A percentile compares a stretch with the other conserved stretches of the same genome.
These are phyloP conservation scores for Arizona elegans DNA, from an alignment of 2,113 vertebrate species.

Conservation along the genomic window DNA sequence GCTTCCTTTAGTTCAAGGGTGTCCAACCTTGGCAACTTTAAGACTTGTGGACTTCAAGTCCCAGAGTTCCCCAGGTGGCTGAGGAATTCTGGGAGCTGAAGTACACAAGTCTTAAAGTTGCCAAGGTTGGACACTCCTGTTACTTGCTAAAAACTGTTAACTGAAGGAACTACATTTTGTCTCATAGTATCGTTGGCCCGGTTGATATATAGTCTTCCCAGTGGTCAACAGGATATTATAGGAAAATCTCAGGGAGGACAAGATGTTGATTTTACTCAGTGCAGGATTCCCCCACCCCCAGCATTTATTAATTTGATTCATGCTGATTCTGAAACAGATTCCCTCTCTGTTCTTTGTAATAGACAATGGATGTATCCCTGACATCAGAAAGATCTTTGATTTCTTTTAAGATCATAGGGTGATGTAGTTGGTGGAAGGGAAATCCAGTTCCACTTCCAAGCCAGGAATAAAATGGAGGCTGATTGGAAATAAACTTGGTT, in stretches of 20 bases:
- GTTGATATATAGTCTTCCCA: background rate
- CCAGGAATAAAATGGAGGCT: no score
- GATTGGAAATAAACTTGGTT: no score
- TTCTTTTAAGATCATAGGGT: background rate
- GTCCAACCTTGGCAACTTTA: background rate
- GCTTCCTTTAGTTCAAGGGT: background rate
- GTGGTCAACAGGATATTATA: no score
- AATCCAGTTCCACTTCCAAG: no score
- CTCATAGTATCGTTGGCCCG: background rate
- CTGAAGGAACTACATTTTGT: background rate
- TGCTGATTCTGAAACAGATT: background rate
- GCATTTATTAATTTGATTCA: background rate
- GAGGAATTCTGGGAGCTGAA: no score
- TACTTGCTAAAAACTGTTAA: background rate
- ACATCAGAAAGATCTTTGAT: background rate
- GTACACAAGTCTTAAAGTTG: background rate
- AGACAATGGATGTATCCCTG: background rate
- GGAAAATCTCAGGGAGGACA: background rate
- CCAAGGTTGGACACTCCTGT: background rate
- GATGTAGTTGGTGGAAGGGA: no score
- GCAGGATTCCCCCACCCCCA: background rate
- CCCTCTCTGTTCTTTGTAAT: background rate
- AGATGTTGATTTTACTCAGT: background rate
- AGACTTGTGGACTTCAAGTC: background rate
- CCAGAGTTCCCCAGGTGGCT: background rate